Evolutionary conservation across 2,113 vertebrate genomes (phyloP).

Genomic region (Dinomys branickii): DNA sequence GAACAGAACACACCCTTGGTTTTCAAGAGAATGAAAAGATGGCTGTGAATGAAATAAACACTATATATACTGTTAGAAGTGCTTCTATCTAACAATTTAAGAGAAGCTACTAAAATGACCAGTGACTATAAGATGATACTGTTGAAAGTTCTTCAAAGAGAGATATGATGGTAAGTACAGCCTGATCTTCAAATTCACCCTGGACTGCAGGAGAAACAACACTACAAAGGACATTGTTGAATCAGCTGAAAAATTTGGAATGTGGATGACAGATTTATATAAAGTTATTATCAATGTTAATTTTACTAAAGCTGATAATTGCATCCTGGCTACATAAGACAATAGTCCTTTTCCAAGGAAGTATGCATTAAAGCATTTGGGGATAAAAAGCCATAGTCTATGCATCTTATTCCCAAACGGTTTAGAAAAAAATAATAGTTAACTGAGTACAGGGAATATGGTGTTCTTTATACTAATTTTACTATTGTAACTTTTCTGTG

Average conservation of each 20-base stretch:
- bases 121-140: neutral
- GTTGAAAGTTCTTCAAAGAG: neutral
- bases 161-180: neutral
- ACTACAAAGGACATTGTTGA: neutral
- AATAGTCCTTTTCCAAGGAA: neutral
- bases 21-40: constrained; percentile 50
- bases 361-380: neutral
- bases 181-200: neutral
- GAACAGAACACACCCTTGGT: constrained; percentile 6
- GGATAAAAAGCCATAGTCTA: neutral
- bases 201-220: neutral
- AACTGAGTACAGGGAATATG: neutral
- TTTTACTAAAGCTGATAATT: neutral
- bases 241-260: neutral
- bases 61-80: too few species aligned
- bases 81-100: constrained; percentile 13
- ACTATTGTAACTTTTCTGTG: neutral
- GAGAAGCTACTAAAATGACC: neutral
- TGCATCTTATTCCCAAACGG: neutral
- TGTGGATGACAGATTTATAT: too few species aligned
- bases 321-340: neutral
- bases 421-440: neutral
- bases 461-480: neutral
- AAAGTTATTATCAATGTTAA: neutral
- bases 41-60: constrained; percentile 6